A percentile compares a stretch with the other conserved stretches of the same genome.
Conservation (phyloP, 2,113 vertebrate genomes). For the Cyrtonyx montezumae region DNA sequence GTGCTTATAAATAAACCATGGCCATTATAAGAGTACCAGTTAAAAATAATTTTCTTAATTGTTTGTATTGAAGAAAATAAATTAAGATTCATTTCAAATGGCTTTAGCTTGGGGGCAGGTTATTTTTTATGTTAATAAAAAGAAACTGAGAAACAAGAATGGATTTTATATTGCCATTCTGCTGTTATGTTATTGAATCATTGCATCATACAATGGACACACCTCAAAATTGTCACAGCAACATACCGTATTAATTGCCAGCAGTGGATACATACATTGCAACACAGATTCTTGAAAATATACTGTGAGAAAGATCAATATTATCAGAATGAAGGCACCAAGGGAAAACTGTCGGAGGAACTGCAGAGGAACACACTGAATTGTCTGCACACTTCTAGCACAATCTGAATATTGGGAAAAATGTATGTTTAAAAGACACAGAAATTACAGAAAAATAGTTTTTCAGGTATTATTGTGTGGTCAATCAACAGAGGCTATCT, state of each 20-base stretch:
- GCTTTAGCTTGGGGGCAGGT: not conserved
- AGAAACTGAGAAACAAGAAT: not conserved
- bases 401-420: not conserved
- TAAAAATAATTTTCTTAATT: not conserved
- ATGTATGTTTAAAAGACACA: not conserved
- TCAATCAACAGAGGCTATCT: not conserved
- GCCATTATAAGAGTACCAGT: not conserved
- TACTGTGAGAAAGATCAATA: not conserved
- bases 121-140: not conserved
- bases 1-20: not conserved
- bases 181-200: not conserved
- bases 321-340: not conserved
- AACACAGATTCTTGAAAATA: not conserved
- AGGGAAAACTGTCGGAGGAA: not conserved
- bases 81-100: not conserved
- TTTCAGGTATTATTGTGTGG: not conserved
- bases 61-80: not conserved
- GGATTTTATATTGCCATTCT: not conserved
- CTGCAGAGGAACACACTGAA: not conserved
- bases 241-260: not conserved
- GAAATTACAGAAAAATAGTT: not conserved
- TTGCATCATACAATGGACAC: not conserved
- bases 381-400: fast-evolving
- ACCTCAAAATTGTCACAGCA: not conserved
- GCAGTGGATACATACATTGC: not conserved